Conservation (phyloP, 30 jellyfish, hydroid and myxozoan species). For the Cassiopea xamachana region DNA sequence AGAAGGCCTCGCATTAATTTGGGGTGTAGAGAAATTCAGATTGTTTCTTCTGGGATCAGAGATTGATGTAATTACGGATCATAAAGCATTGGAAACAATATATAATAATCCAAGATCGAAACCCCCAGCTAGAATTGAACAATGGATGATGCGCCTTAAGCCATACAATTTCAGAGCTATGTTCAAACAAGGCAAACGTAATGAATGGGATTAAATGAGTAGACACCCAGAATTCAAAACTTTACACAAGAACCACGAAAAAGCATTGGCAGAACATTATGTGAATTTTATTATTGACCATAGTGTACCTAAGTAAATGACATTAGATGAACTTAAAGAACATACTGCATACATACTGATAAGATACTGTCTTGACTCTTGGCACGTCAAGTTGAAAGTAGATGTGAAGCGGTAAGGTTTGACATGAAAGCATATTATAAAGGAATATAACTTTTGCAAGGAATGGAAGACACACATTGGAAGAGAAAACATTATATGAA, state of each 20-base stretch:
- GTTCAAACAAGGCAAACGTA: slow-evolving; percentile 18
- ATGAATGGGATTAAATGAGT: slow-evolving; percentile 50
- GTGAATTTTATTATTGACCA: slow-evolving; percentile 1
- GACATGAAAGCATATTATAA: too few species aligned
- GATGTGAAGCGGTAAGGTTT: too few species aligned
- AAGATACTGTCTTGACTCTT: too few species aligned
- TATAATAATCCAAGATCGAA: slow-evolving; percentile 12
- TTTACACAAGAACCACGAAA: background rate
- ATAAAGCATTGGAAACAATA: slow-evolving; percentile 46
- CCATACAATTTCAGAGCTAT: slow-evolving; percentile 46
- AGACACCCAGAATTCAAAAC: slow-evolving; percentile 29
- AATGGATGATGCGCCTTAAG: slow-evolving; percentile 29
- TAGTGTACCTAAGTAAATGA: background rate
- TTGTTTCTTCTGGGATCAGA: slow-evolving; percentile 28
- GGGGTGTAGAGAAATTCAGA: slow-evolving; percentile 41
- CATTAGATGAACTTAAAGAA: background rate
- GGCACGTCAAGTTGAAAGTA: too few species aligned
- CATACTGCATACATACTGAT: background rate
- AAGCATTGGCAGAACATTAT: background rate
- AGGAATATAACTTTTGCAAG: too few species aligned
- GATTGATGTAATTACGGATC: slow-evolving; percentile 49
- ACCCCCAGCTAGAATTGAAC: slow-evolving; percentile 24
- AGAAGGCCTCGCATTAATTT: slow-evolving; percentile 31
- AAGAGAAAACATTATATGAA: too few species aligned
- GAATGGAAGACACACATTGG: too few species aligned